A percentile compares a stretch with the other conserved stretches of the same genome.
phyloP scores from a whole-genome alignment of 2,113 vertebrate genomes.

The Andinoacara biseriatus region DNA sequence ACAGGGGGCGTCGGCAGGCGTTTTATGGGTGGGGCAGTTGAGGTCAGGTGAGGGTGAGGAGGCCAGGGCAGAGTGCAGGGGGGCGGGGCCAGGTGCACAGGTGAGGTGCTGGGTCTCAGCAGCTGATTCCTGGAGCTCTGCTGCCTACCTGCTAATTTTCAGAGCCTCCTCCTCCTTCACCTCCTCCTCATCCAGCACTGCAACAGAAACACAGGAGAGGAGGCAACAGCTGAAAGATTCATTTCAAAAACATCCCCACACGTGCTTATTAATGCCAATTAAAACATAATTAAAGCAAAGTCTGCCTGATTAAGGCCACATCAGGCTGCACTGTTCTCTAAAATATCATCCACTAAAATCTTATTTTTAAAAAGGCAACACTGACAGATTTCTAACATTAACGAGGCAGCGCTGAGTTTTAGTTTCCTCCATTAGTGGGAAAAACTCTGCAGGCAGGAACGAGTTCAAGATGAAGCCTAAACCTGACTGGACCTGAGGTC shows the following conservation, averaged over 20 bases:
- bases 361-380: no score
- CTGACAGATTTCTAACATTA: no score
- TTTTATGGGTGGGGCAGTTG: background rate
- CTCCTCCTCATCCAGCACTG: conserved; percentile 88
- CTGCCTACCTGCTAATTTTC: conserved; percentile 92
- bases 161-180: conserved; percentile 86
- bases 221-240: background rate
- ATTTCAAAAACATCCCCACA: background rate
- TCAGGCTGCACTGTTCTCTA: no score
- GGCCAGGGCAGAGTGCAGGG: background rate
- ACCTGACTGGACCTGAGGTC: no score
- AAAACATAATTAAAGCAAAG: background rate
- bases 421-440: no score
- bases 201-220: conserved; percentile 19
- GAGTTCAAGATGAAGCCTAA: no score
- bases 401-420: no score
- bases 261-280: background rate
- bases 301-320: no score
- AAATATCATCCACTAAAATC: no score
- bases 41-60: background rate
- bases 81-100: conserved; percentile 9
- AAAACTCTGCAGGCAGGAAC: no score
- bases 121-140: conserved; percentile 54
- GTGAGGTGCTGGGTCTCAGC: conserved; percentile 44
- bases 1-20: background rate